Conservation (phyloP, 2,888 invertebrate species). For the Pollenia angustigena region DNA sequence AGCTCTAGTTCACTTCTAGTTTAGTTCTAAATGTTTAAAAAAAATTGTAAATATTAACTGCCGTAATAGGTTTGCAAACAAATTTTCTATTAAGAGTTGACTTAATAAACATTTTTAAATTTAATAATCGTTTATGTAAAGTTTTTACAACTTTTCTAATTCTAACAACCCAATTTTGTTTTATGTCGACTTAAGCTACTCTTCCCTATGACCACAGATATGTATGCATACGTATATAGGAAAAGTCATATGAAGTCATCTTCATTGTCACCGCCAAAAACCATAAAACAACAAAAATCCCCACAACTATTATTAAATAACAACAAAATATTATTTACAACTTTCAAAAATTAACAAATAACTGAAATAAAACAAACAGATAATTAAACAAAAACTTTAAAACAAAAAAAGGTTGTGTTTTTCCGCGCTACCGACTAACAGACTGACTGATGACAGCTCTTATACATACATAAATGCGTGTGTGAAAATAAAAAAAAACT, state of each 20-base stretch:
- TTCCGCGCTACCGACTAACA: constrained; percentile 9
- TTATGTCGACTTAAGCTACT: no score
- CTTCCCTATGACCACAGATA: no score
- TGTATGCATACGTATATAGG: no score
- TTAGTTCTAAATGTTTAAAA: no score
- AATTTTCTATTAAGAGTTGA: no score
- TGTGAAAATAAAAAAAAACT: constrained; percentile 44
- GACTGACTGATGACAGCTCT: constrained; percentile 54
- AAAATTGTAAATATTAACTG: no score
- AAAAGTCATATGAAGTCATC: constrained; percentile 22
- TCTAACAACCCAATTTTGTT: no score
- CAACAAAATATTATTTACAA: constrained; percentile 50
- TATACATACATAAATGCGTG: constrained; percentile 26
- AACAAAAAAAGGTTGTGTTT: constrained; percentile 41
- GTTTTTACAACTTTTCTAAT: no score
- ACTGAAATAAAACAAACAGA: constrained; percentile 30
- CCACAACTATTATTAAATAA: constrained; percentile 49
- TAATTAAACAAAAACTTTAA: constrained; percentile 15
- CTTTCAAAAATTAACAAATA: constrained; percentile 34
- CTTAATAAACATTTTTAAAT: no score
- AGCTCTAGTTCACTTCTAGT: no score
- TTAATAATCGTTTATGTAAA: no score
- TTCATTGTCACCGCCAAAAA: background rate
- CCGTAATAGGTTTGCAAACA: no score
- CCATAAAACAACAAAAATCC: constrained; percentile 27